phyloP scores from a whole-genome alignment of 2,113 vertebrate species.

The Phyllostomus hastatus region DNA sequence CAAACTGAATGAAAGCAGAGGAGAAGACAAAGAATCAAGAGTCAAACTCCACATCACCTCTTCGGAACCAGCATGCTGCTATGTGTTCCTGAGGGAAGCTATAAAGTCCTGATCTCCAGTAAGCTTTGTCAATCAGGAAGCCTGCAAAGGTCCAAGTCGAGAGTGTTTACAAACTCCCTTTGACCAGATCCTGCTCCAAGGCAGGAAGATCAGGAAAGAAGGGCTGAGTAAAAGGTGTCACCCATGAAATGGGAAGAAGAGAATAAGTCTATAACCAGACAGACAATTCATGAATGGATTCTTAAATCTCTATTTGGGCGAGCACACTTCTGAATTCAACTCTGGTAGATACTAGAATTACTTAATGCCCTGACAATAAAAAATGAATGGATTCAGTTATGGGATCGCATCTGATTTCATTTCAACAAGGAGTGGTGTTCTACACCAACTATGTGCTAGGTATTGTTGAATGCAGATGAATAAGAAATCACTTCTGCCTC shows the following conservation, averaged over 20 bases:
- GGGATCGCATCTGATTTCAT: conserved; percentile 18
- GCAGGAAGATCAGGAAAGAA: conserved; percentile 1
- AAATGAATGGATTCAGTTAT: conserved; percentile 8
- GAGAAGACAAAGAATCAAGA: conserved; percentile 42
- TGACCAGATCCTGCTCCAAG: not conserved
- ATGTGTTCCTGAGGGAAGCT: not conserved
- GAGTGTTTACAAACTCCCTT: not conserved
- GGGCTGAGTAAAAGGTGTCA: not conserved
- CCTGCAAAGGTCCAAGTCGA: not conserved
- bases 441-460: not conserved
- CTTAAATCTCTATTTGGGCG: not conserved
- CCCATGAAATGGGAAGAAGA: not conserved
- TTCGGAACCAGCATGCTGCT: not conserved
- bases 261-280: not conserved
- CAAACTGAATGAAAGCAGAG: conserved; percentile 50
- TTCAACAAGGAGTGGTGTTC: not conserved
- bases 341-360: not conserved
- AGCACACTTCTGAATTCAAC: conserved; percentile 28
- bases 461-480: conserved; percentile 6
- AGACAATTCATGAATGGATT: not conserved
- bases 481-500: conserved; percentile 33
- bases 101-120: not conserved
- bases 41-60: not conserved
- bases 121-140: conserved; percentile 1
- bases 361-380: conserved; percentile 17